These are phyloP conservation scores for Oxygymnocypris stewartii DNA, from an alignment of 2,113 vertebrate species.

Conservation along the genomic window DNA sequence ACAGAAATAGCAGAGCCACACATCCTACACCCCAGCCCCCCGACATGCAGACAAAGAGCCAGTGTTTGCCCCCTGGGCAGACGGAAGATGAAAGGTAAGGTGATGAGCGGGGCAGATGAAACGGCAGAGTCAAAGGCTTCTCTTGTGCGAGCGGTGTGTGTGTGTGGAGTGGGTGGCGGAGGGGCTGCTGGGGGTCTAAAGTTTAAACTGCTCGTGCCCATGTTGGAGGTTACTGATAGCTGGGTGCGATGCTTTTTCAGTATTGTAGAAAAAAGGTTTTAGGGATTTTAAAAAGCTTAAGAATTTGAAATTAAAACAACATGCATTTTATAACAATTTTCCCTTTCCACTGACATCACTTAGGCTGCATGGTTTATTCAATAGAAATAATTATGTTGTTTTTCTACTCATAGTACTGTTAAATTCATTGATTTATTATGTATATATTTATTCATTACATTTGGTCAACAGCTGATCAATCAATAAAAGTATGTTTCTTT, in stretches of 20 bases:
- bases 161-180: conserved; percentile 10
- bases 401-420: too few relatives aligned
- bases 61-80: conserved; percentile 70
- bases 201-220: conserved; percentile 29
- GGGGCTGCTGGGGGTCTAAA: not conserved
- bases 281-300: not conserved
- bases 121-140: conserved; percentile 49
- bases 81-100: conserved; percentile 71
- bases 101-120: conserved; percentile 66
- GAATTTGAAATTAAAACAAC: not conserved
- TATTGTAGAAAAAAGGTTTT: not conserved
- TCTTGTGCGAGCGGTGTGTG: conserved; percentile 45
- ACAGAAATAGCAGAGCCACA: conserved; percentile 30
- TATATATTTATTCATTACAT: too few relatives aligned
- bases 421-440: too few relatives aligned
- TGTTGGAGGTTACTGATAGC: conserved; percentile 14
- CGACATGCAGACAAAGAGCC: conserved; percentile 60
- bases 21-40: conserved; percentile 50
- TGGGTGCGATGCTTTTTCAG: not conserved
- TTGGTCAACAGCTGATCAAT: too few relatives aligned
- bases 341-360: not conserved
- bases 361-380: too few relatives aligned
- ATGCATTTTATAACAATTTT: not conserved
- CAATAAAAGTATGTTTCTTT: too few relatives aligned
- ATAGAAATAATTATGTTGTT: too few relatives aligned